Conservation (phyloP, 35 echinoderm and acorn worm species). For the Ophioderma brevispina region DNA sequence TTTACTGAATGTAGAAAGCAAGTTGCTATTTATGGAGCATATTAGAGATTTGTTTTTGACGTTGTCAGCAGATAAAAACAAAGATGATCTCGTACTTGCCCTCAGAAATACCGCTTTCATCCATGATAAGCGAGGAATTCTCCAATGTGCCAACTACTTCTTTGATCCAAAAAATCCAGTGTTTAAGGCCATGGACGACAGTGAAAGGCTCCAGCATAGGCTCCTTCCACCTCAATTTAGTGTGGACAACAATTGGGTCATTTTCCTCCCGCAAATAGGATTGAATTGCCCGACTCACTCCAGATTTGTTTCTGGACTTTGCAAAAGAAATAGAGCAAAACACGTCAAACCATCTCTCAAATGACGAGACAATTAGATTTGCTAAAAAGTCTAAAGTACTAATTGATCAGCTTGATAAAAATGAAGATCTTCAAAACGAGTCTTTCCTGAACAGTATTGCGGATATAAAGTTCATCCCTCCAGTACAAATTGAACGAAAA, state of each 20-base stretch:
- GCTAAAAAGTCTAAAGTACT: neutral
- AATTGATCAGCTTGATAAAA: neutral
- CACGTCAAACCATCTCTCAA: neutral
- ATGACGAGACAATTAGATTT: neutral
- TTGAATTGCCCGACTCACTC: neutral
- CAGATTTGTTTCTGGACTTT: neutral
- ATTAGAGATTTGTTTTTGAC: neutral
- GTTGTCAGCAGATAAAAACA: neutral
- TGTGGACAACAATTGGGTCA: neutral
- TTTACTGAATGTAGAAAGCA: neutral
- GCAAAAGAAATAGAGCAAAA: neutral
- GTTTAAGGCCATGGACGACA: neutral
- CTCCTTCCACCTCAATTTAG: neutral
- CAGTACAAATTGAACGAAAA: neutral
- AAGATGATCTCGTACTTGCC: neutral
- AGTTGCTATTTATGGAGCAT: neutral
- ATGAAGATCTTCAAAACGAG: neutral
- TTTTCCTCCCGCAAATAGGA: neutral
- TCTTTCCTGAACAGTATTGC: neutral
- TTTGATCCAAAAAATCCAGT: neutral
- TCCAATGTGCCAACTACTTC: neutral
- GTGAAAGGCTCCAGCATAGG: neutral
- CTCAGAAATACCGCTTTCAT: constrained; percentile 8
- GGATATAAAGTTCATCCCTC: constrained; percentile 11
- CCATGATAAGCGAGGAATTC: neutral